Evolutionary conservation across 2,113 vertebrate genomes (phyloP).

Genomic region (Sarotherodon lohbergeri): DNA sequence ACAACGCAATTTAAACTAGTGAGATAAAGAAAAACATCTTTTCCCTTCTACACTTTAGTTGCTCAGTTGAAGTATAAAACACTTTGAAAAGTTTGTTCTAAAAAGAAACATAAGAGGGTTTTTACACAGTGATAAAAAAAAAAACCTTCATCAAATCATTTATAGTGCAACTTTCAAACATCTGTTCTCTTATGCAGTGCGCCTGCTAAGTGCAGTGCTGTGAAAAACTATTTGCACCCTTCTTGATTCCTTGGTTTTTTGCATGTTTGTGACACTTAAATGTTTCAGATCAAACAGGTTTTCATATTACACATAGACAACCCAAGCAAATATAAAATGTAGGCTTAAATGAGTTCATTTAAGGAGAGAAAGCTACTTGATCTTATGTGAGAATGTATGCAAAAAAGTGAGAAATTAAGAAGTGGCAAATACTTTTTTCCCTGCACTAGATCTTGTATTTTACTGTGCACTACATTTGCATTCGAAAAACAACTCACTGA

Average conservation of each 20-base stretch:
- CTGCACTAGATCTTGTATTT: rapidly evolving
- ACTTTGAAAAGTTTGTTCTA: background rate
- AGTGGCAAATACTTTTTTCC: background rate
- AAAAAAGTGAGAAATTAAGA: background rate
- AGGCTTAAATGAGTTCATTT: background rate
- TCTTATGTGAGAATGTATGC: background rate
- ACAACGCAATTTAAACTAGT: background rate
- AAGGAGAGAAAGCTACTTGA: background rate
- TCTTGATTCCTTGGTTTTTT: rapidly evolving
- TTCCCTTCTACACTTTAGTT: background rate
- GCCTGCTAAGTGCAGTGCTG: background rate
- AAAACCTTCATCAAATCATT: background rate
- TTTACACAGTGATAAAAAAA: background rate
- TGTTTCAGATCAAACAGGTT: background rate
- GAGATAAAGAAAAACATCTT: background rate
- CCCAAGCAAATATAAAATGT: rapidly evolving
- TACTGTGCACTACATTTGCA: background rate
- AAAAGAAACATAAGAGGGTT: background rate
- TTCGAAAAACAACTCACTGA: background rate
- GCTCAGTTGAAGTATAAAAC: background rate
- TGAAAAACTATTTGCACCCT: background rate
- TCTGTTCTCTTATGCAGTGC: background rate
- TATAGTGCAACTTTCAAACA: background rate
- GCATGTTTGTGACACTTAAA: background rate
- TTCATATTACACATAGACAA: background rate